These are phyloP conservation scores for Tenthredo notha DNA, from an alignment of 2,888 invertebrate genomes.

Conservation along the genomic window DNA sequence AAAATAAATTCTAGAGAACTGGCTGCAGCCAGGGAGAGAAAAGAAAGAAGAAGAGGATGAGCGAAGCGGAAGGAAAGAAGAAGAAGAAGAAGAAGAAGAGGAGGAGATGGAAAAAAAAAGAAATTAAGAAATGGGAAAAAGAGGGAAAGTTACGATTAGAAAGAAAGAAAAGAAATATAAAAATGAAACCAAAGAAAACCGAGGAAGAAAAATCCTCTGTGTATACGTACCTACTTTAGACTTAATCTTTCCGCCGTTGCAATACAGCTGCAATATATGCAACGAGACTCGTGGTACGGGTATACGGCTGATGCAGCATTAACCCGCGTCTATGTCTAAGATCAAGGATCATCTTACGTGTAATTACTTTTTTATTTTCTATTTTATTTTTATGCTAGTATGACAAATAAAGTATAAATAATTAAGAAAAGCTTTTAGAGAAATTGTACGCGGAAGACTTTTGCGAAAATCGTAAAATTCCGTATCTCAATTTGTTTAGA, in stretches of 20 bases:
- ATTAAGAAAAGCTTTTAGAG: not conserved
- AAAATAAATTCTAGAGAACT: constrained; percentile 40
- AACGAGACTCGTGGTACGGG: not conserved
- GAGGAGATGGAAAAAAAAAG: not conserved
- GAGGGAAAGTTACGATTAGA: constrained; percentile 1
- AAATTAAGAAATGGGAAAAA: not conserved
- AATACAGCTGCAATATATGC: not conserved
- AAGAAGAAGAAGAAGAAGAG: not conserved
- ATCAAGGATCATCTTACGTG: not conserved
- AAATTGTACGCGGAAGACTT: not conserved
- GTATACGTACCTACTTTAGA: not conserved
- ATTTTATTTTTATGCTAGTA: not conserved
- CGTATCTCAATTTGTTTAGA: not conserved
- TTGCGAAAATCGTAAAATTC: not conserved
- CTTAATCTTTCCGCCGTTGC: not conserved
- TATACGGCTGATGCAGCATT: not conserved
- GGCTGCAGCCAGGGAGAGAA: not conserved
- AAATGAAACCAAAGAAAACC: not conserved
- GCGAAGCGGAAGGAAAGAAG: not conserved
- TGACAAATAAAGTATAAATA: not conserved
- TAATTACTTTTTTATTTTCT: not conserved
- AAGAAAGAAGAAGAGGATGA: not conserved
- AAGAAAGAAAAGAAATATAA: not conserved
- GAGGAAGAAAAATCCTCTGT: not conserved
- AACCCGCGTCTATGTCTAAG: not conserved